Conservation (phyloP, 2,113 vertebrate genomes). For the Lonchura striata region DNA sequence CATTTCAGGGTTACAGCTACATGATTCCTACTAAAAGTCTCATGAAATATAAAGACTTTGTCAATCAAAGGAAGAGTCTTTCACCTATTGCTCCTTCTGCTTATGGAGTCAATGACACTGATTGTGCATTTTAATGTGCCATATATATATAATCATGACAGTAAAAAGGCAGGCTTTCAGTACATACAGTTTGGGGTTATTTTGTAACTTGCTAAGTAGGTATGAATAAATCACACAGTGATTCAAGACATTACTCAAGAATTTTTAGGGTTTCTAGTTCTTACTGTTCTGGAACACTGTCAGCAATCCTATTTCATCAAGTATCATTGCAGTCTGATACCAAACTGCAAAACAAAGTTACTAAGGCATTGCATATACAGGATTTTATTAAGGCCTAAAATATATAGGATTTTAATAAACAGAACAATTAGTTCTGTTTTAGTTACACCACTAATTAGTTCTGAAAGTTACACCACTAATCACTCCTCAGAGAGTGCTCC, state of each 20-base stretch:
- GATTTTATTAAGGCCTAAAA: not conserved
- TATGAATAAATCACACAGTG: not conserved
- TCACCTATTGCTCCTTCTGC: constrained; percentile 7
- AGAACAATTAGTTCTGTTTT: not conserved
- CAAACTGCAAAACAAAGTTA: not conserved
- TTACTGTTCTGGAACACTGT: not conserved
- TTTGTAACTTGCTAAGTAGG: not conserved
- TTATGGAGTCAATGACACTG: constrained; percentile 12
- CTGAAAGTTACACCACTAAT: not conserved
- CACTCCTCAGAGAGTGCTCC: not conserved
- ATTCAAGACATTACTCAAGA: not conserved
- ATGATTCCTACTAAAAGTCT: not conserved
- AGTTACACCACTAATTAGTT: not conserved
- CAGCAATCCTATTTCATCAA: not conserved
- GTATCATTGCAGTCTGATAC: not conserved
- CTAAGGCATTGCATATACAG: not conserved
- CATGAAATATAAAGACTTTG: not conserved
- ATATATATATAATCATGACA: not conserved
- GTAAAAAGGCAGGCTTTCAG: not conserved
- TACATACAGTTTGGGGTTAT: not conserved
- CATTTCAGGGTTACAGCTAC: not conserved
- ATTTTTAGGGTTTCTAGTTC: not conserved
- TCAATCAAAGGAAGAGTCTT: constrained; percentile 10
- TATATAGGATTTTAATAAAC: not conserved
- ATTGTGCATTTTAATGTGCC: not conserved